Evolutionary conservation across 2,888 invertebrate genomes (phyloP).

Genomic region (Pyrochroa serraticornis): DNA sequence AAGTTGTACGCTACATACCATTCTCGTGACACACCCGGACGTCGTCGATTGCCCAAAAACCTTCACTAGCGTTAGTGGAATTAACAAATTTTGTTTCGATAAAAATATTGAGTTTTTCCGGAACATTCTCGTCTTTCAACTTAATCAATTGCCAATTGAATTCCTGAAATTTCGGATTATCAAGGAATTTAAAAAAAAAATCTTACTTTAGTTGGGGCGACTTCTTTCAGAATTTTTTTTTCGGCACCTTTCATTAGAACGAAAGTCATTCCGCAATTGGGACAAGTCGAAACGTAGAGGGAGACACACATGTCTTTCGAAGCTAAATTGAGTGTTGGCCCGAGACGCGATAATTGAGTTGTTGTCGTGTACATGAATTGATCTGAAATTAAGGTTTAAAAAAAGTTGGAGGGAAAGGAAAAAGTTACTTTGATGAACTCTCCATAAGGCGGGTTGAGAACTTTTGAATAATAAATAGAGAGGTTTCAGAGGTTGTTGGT

Average conservation of each 20-base stretch:
- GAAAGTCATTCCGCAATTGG: slow-evolving; percentile 48
- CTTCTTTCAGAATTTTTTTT: slow-evolving; percentile 36
- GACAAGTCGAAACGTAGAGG: slow-evolving; percentile 47
- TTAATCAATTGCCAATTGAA: slow-evolving; percentile 48
- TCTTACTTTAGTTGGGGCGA: slow-evolving; percentile 34
- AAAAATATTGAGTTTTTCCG: slow-evolving; percentile 46
- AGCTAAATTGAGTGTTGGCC: slow-evolving; percentile 43
- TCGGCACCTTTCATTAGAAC: slow-evolving; percentile 37
- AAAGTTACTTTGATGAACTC: slow-evolving; percentile 51
- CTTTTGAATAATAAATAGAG: slow-evolving; percentile 49
- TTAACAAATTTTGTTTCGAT: slow-evolving; percentile 46
- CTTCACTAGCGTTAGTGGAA: slow-evolving; percentile 31
- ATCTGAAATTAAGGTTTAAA: slow-evolving; percentile 42
- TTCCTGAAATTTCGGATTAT: slow-evolving; percentile 33
- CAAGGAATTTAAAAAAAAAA: neutral
- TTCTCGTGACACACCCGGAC: slow-evolving; percentile 51
- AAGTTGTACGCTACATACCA: slow-evolving; percentile 42
- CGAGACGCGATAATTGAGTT: slow-evolving; percentile 45
- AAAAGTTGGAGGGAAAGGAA: neutral
- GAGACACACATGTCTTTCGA: slow-evolving; percentile 49
- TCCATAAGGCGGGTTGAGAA: slow-evolving; percentile 48
- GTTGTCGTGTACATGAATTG: slow-evolving; percentile 49
- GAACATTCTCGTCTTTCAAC: slow-evolving; percentile 46
- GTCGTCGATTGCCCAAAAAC: slow-evolving; percentile 54
- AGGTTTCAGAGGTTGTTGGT: slow-evolving; percentile 41